phyloP scores from a whole-genome alignment of 2,113 vertebrate species.

The Sminthopsis crassicaudata region DNA sequence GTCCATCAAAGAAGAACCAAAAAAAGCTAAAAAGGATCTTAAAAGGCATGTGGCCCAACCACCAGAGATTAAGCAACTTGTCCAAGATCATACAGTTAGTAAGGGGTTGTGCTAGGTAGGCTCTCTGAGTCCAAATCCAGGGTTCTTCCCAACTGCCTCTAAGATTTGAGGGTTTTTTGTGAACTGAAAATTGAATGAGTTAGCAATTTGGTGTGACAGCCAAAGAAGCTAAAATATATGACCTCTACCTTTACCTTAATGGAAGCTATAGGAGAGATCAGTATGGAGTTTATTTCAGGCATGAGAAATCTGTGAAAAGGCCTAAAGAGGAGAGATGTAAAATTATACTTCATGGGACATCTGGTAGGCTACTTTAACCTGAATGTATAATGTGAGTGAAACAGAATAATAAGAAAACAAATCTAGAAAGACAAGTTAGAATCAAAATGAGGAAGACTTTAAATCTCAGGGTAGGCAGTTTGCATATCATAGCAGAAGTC shows the following conservation, averaged over 20 bases:
- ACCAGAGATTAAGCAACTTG: neutral
- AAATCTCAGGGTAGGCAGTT: neutral
- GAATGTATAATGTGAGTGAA: neutral
- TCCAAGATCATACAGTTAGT: neutral
- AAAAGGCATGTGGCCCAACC: neutral
- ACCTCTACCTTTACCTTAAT: neutral
- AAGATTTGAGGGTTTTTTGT: neutral
- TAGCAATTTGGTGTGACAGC: neutral
- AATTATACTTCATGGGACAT: neutral
- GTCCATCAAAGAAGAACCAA: neutral
- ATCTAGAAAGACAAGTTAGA: neutral
- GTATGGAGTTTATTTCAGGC: neutral
- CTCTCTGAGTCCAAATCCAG: neutral
- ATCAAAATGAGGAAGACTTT: neutral
- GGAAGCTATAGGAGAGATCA: neutral
- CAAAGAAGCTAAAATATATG: neutral
- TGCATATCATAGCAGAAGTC: neutral
- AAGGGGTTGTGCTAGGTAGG: neutral
- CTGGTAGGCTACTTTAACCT: neutral
- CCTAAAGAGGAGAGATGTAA: neutral
- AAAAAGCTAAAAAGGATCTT: neutral
- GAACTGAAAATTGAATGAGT: neutral
- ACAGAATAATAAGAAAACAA: neutral
- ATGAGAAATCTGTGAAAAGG: neutral
- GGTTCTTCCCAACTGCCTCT: neutral